Conservation (phyloP, 2,888 invertebrate genomes). For the Xanthia togata region DNA sequence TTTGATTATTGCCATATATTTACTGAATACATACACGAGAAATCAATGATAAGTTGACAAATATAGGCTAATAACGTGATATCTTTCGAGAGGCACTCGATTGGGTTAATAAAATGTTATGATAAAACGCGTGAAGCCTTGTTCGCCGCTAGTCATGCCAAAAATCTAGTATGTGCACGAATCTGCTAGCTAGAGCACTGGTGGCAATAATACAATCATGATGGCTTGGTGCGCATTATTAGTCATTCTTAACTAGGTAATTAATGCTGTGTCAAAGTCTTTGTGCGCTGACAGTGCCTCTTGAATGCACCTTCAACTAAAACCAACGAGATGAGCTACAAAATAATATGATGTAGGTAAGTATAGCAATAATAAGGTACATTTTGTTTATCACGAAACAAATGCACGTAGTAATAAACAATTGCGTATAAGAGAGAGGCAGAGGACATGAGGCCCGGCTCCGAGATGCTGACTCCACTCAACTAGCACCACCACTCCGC, state of each 20-base stretch:
- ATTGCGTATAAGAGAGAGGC: neutral
- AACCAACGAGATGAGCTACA: neutral
- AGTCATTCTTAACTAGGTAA: neutral
- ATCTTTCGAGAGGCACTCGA: constrained; percentile 75
- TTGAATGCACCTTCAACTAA: neutral
- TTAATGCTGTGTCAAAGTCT: neutral
- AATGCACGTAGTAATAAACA: constrained; percentile 1
- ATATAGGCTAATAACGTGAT: constrained; percentile 73
- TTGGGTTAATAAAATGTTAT: constrained; percentile 70
- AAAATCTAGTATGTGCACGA: constrained; percentile 28
- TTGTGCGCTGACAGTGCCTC: neutral
- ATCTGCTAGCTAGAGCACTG: constrained; percentile 5
- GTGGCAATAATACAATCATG: neutral
- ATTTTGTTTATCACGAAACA: neutral
- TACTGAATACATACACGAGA: constrained; percentile 46
- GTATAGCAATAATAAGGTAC: neutral
- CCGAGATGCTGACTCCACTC: neutral
- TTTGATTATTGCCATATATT: constrained; percentile 35
- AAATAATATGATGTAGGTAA: neutral
- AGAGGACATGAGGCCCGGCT: no score
- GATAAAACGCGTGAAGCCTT: constrained; percentile 61
- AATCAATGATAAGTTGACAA: constrained; percentile 71
- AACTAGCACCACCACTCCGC: neutral
- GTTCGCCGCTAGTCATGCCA: constrained; percentile 23
- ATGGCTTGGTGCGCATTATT: neutral